phyloP scores from a whole-genome alignment of 1,140 invertebrate genomes.

The Drosophila tropicalis region DNA sequence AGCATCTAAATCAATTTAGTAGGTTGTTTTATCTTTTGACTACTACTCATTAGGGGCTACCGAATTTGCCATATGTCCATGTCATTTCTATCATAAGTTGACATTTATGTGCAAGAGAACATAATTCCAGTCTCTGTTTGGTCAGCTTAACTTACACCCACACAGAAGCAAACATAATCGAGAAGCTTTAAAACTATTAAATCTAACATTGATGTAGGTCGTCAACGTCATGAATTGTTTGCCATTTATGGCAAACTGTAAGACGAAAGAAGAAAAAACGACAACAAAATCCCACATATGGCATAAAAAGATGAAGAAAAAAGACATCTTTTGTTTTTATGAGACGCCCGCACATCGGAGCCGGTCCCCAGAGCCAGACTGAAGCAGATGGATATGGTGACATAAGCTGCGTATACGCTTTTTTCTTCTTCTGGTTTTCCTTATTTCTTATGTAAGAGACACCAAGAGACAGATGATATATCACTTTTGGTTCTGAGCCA shows the following conservation, averaged over 20 bases:
- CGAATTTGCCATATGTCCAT: constrained; percentile 7
- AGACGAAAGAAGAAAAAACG: not conserved
- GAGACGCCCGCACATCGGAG: constrained; percentile 39
- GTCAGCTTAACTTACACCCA: constrained; percentile 33
- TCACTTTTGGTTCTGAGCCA: constrained; percentile 36
- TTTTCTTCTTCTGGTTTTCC: constrained; percentile 14
- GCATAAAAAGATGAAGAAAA: constrained; percentile 32
- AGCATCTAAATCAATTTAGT: constrained; percentile 11
- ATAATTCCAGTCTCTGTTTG: constrained; percentile 3
- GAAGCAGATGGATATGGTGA: constrained; percentile 33
- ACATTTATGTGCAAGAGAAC: constrained; percentile 12
- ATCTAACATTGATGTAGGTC: constrained; percentile 63
- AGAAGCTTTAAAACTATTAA: constrained; percentile 45
- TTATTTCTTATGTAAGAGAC: constrained; percentile 23
- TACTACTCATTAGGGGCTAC: not conserved
- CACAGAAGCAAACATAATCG: constrained; percentile 33
- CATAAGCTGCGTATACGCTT: constrained; percentile 47
- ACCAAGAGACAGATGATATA: constrained; percentile 17
- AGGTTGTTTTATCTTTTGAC: not conserved
- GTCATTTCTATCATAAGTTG: constrained; percentile 7
- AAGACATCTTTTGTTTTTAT: constrained; percentile 58
- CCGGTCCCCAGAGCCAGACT: not conserved
- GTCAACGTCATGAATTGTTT: constrained; percentile 50
- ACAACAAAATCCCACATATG: constrained; percentile 35
- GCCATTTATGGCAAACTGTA: constrained; percentile 44